phyloP scores from a whole-genome alignment of 2,888 invertebrate species.

The Agrotis puta region DNA sequence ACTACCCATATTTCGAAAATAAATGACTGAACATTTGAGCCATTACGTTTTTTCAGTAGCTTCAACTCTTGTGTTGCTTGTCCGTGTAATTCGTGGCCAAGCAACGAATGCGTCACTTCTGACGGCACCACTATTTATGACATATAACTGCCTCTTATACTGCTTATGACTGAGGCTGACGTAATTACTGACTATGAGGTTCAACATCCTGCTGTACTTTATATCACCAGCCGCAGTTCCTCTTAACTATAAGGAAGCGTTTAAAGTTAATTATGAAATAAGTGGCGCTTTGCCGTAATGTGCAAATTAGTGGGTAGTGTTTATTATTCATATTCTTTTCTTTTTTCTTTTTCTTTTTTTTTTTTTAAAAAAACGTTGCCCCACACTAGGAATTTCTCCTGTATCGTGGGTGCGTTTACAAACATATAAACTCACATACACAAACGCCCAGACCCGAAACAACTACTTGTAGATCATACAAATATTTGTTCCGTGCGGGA shows the following conservation, averaged over 20 bases:
- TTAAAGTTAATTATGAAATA: conserved; percentile 44
- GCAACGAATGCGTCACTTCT: conserved; percentile 18
- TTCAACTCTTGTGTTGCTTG: background rate
- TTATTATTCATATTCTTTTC: conserved; percentile 20
- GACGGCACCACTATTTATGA: conserved; percentile 26
- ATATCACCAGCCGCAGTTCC: conserved; percentile 35
- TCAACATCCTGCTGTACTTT: conserved; percentile 43
- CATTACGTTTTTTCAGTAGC: background rate
- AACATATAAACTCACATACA: too few species aligned
- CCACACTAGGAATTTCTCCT: too few species aligned
- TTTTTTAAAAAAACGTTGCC: too few species aligned
- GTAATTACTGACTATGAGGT: conserved; percentile 23
- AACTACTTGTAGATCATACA: too few species aligned
- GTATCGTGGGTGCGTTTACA: too few species aligned
- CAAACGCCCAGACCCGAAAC: too few species aligned
- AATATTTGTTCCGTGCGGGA: too few species aligned
- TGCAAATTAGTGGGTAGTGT: conserved; percentile 26
- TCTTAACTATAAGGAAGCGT: conserved; percentile 52
- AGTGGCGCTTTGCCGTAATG: conserved; percentile 26
- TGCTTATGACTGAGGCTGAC: conserved; percentile 29
- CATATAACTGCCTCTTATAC: conserved; percentile 22
- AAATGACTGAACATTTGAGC: too few species aligned
- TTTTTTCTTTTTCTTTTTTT: too few species aligned
- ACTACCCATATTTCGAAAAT: too few species aligned
- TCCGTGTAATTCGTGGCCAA: background rate